Conservation (phyloP, 2,888 invertebrate genomes). For the Orthosia cruda region DNA sequence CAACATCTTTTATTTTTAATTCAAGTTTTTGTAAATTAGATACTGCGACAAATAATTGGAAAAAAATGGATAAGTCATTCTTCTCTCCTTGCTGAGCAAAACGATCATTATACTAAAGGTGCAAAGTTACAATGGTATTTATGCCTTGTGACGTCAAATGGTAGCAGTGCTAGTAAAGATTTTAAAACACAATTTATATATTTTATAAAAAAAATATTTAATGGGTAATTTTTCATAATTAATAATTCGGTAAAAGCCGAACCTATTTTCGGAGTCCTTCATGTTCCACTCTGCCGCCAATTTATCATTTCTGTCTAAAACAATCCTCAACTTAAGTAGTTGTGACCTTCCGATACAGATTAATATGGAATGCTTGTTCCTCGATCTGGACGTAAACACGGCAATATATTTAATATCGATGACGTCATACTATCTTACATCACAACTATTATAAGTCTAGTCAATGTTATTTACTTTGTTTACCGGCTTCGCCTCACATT, state of each 20-base stretch:
- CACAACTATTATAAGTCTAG: conserved; percentile 41
- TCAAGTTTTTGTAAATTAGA: no score
- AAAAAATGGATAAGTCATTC: no score
- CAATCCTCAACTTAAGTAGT: background rate
- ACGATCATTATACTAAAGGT: no score
- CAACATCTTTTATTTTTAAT: no score
- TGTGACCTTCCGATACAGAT: background rate
- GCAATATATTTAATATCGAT: conserved; percentile 43
- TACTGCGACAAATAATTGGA: no score
- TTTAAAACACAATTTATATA: background rate
- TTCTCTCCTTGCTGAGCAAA: no score
- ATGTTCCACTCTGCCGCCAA: background rate
- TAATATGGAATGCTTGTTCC: conserved; percentile 2
- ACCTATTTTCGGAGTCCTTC: no score
- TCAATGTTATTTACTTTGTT: conserved; percentile 25
- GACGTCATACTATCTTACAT: conserved; percentile 53
- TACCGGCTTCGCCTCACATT: background rate
- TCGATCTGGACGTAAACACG: conserved; percentile 29
- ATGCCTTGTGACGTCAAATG: background rate
- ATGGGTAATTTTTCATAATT: no score
- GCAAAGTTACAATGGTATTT: no score
- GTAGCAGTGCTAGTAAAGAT: background rate
- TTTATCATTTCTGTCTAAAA: background rate
- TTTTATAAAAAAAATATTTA: no score
- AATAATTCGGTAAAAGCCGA: no score